Evolutionary conservation across 1,140 invertebrate species (phyloP).

Genomic region (Ceratitis capitata): DNA sequence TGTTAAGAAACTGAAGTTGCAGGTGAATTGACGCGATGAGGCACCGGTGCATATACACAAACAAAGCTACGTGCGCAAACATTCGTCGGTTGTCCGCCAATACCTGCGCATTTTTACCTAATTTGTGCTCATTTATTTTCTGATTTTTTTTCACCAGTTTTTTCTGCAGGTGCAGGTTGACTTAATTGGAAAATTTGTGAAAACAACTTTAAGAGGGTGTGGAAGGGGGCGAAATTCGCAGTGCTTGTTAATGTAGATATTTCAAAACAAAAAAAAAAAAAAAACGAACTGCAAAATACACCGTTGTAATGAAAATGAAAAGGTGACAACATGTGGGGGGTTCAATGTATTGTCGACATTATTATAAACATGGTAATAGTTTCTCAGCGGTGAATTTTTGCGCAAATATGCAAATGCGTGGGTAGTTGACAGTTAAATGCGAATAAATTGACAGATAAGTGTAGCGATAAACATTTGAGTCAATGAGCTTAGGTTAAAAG

Average conservation of each 20-base stretch:
- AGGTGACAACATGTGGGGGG: not conserved
- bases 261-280: not conserved
- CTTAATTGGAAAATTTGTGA: conserved; percentile 18
- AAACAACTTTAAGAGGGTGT: not conserved
- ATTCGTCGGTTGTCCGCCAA: not conserved
- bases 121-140: not conserved
- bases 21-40: not conserved
- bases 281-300: not conserved
- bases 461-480: not conserved
- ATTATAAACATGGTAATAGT: too few relatives aligned
- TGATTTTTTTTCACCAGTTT: not conserved
- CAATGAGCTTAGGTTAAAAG: not conserved
- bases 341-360: not conserved
- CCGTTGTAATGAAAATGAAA: not conserved
- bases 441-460: not conserved
- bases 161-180: conserved; percentile 16
- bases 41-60: too few relatives aligned
- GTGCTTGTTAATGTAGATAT: not conserved
- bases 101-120: conserved; percentile 3
- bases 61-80: too few relatives aligned
- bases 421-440: not conserved
- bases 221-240: not conserved
- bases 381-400: not conserved
- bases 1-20: not conserved
- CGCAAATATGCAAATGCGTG: conserved; percentile 6